A percentile compares a stretch with the other conserved stretches of the same genome.
Conservation (phyloP, 2,888 invertebrate genomes). For the Dasypogon diadema region DNA sequence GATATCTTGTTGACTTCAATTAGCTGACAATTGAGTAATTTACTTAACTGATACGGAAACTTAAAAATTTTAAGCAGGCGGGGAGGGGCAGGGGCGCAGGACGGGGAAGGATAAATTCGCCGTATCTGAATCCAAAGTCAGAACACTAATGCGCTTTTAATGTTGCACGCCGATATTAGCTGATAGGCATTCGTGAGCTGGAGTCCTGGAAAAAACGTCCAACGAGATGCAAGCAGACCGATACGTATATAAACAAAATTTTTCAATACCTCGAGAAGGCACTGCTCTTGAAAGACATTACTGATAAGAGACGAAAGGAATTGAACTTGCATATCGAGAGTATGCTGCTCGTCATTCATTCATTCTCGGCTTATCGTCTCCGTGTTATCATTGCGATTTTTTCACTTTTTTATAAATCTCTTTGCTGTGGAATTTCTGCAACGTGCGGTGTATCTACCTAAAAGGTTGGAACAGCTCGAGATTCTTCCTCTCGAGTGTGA, state of each 20-base stretch:
- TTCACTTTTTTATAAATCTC: constrained; percentile 12
- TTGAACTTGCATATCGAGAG: constrained; percentile 43
- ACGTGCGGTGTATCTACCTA: background rate
- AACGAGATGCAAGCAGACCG: constrained; percentile 1
- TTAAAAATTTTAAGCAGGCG: constrained; percentile 21
- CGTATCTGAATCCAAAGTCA: constrained; percentile 21
- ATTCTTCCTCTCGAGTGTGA: constrained; percentile 27
- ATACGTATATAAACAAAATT: constrained; percentile 16
- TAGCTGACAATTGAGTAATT: constrained; percentile 48
- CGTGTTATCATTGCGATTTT: constrained; percentile 27
- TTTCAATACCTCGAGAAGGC: constrained; percentile 39
- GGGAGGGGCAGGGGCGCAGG: background rate
- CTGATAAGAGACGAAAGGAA: constrained; percentile 45
- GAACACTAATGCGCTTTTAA: constrained; percentile 47
- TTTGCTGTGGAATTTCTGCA: background rate
- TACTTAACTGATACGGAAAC: constrained; percentile 48
- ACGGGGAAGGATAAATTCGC: constrained; percentile 29
- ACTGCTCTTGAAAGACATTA: constrained; percentile 46
- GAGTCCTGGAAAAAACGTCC: constrained; percentile 7
- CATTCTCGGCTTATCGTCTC: constrained; percentile 41
- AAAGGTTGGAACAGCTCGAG: background rate
- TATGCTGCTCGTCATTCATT: constrained; percentile 44
- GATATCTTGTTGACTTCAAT: constrained; percentile 44
- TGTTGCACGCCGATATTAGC: constrained; percentile 44
- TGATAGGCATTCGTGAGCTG: constrained; percentile 24